These are phyloP conservation scores for Trinectes maculatus DNA, from an alignment of 2,113 vertebrate genomes.

Conservation along the genomic window DNA sequence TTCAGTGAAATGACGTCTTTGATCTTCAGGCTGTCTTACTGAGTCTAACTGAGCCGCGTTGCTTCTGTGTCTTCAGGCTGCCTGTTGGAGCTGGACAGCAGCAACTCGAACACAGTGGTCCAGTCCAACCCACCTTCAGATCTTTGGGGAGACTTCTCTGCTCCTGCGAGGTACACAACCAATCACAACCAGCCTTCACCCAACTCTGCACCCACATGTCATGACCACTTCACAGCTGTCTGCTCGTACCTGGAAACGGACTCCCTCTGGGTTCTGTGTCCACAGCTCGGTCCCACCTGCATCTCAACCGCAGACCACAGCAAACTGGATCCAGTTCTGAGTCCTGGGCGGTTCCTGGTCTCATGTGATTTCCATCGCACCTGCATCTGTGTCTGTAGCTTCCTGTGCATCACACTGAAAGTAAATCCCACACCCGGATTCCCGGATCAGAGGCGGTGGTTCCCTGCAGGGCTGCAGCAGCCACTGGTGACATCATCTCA, in stretches of 20 bases:
- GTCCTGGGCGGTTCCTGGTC: accelerated
- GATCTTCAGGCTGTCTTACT: no score
- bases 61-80: conserved; percentile 54
- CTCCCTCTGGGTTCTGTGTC: neutral
- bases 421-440: neutral
- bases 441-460: conserved; percentile 13
- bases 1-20: no score
- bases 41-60: no score
- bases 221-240: no score
- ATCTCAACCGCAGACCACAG: conserved; percentile 79
- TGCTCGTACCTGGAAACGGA: no score
- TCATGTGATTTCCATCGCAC: conserved; percentile 27
- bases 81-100: conserved; percentile 77
- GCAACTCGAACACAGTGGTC: conserved; percentile 77
- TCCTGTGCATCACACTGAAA: conserved; percentile 37
- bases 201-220: neutral
- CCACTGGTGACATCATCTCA: neutral
- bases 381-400: conserved; percentile 50
- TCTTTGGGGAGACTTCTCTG: conserved; percentile 92
- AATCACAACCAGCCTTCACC: neutral
- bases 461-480: conserved; percentile 18
- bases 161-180: conserved; percentile 85
- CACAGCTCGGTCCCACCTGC: conserved; percentile 70
- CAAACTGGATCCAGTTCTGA: conserved; percentile 93
- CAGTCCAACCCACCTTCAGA: conserved; percentile 77